phyloP scores from a whole-genome alignment of 2,888 invertebrate genomes.

The Toxonevra muliebris region DNA sequence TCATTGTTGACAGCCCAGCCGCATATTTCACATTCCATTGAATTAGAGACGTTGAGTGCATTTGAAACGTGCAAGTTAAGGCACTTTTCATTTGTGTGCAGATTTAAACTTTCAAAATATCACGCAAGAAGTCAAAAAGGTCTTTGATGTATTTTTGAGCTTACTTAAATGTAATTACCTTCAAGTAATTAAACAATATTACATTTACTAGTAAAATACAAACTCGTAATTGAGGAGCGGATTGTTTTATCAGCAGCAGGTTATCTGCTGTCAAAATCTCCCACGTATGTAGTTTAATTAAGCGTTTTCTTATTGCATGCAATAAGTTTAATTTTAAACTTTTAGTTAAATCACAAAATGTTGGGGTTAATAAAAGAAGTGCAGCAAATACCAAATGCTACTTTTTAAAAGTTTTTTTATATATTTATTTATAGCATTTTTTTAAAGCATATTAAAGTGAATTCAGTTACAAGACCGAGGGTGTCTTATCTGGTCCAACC shows the following conservation, averaged over 20 bases:
- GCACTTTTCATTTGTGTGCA: too few relatives aligned
- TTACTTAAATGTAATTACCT: neutral
- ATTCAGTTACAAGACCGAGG: too few relatives aligned
- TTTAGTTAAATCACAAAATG: too few relatives aligned
- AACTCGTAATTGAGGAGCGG: neutral
- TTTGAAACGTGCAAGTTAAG: neutral
- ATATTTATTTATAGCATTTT: too few relatives aligned
- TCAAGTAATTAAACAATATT: neutral
- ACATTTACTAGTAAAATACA: neutral
- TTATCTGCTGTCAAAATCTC: slow-evolving; percentile 6
- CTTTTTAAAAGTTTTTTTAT: too few relatives aligned
- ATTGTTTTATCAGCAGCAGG: neutral
- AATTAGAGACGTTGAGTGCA: neutral
- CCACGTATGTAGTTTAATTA: neutral
- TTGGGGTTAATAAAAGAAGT: too few relatives aligned
- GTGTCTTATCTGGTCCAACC: too few relatives aligned
- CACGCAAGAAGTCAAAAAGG: slow-evolving; percentile 41
- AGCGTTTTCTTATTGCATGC: too few relatives aligned
- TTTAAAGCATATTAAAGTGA: too few relatives aligned
- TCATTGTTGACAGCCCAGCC: neutral
- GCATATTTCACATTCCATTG: slow-evolving; percentile 2
- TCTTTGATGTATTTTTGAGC: slow-evolving; percentile 1
- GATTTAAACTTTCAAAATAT: slow-evolving; percentile 35
- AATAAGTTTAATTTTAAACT: too few relatives aligned
- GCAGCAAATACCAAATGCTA: too few relatives aligned